A percentile compares a stretch with the other conserved stretches of the same genome.
Evolutionary conservation across 2,797 vertebrate species (phyloP).

Genomic region (Ateles fusciceps): DNA sequence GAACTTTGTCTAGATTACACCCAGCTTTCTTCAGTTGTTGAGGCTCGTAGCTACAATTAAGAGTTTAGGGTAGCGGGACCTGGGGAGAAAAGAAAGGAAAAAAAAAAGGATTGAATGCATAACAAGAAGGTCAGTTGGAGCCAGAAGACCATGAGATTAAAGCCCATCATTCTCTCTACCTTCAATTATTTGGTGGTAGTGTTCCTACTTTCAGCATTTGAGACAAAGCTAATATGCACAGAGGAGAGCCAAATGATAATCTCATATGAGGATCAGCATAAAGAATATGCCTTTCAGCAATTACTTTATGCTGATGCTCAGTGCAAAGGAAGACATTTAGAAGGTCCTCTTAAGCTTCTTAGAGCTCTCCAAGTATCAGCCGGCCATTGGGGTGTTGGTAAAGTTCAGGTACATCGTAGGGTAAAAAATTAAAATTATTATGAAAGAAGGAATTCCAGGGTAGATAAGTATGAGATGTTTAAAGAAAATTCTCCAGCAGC

Average conservation of each 20-base stretch:
- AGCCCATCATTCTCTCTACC: neutral
- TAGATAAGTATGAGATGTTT: neutral
- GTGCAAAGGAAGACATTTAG: neutral
- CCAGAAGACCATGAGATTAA: neutral
- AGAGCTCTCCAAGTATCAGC: neutral
- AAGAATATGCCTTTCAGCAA: too few relatives aligned
- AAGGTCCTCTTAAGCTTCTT: neutral
- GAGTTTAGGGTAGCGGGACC: neutral
- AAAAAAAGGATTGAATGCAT: neutral
- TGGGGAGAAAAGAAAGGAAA: neutral
- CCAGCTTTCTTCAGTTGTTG: neutral
- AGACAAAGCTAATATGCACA: neutral
- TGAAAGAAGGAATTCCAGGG: neutral
- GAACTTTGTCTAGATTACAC: neutral
- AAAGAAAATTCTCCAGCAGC: neutral
- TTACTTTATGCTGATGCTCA: neutral
- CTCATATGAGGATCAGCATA: neutral
- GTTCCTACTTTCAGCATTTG: constrained; percentile 1
- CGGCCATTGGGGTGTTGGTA: neutral
- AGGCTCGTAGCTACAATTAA: neutral
- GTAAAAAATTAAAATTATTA: neutral
- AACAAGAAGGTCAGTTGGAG: neutral
- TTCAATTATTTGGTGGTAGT: neutral
- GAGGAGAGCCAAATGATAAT: neutral
- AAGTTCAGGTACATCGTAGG: neutral